Base-by-base conservation (phyloP, 1,140 invertebrate species). In the Bombus confusus region DNA sequence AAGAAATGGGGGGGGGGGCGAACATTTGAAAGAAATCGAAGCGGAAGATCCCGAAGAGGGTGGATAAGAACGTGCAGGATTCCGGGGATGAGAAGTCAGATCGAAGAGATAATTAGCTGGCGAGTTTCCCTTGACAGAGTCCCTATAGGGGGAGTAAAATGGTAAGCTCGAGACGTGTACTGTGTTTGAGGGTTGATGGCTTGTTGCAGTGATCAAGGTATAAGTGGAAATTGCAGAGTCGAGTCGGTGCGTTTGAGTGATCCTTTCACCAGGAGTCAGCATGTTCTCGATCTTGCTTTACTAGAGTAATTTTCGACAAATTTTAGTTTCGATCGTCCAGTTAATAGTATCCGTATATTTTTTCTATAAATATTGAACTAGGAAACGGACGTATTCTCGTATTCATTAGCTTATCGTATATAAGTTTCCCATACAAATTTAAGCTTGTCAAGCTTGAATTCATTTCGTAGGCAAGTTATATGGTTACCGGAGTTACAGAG, bases 101-200 rank as follows among this genome's bases (percentile, higher is more conserved):
- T 64, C 37, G 57, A 15, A 76, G 43, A 72, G 79, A 86, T 83
- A 86, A 89, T 89, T 88, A 82, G 69, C 80, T 59, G n/a, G 83
- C 22, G 37, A 78, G 41, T 22, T 88, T 77, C 39, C 64, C 64
- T 62, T 64, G 57, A n/a, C 73, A 57, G 34, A 13, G 9, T 43
- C 37, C 34, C 41, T 34, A 12, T 1, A 59, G 62, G n/a, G 74
- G 68, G 66, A 83, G 73, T 52, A 83, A 74, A 73, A 66, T 52
- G 34, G 52, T 41, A 34, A 8, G 31, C 34, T 52, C 28, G 43
- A 34, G 22, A 34, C 62, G 43, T 76, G 25, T 39, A n/a, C 52
- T 25, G 68, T 72, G 59, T 43, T 86, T 22, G 47, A 59, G 43
- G 39, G 52, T 15, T 31, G 47, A 57, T 8, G 34, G 47, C 31